Evolutionary conservation across 2,888 invertebrate species (phyloP), one percentile per base, ranked within the genome.

Genomic region (Aelia acuminata): DNA sequence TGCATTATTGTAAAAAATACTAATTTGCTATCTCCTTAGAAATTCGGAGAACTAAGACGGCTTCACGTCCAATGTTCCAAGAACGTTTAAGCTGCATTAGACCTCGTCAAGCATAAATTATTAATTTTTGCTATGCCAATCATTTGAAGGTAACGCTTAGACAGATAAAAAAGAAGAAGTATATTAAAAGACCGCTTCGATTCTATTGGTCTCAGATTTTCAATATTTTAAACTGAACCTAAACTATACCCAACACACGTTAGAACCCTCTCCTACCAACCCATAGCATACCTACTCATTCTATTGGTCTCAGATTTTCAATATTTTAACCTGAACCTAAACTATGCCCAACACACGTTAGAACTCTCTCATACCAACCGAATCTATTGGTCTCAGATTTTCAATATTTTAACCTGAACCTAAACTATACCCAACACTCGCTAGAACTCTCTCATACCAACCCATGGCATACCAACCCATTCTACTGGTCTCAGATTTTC

Each of bases 51-150:
- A 70, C 63, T 70, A 35, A 31, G 35, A 35, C 20, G 63, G 18
- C 3, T 3, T 26, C 26, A 5, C 18, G 18, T 18, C 63, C 4
- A 4, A 35, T 47, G 43, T 80, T 80, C 80, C 80, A 80, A 47
- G 80, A 80, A 80, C 80, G 80, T 80, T 70, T 70, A 35, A 20
- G 31, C 31, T 80, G 80, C 80, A 39, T 80, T 43, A 43, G 75
- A 43, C 8, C 18, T 18, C 18, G 39, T 0, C n/a, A n/a, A 10
- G 20, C 75, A 39, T 43, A 43, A 39, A 80, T 20, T 43, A 80
- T 80, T 80, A 80, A 80, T 80, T 80, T 80, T 80, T 43, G 43
- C 80, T 43, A 22, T 43, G 80, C 43, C 80, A 80, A 80, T 80
- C 80, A 43, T 80, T 39, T 47, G 43, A 39, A 80, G 80, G 43